Base-by-base conservation (phyloP, 2,888 invertebrate genomes). In the Campaea margaritaria region DNA sequence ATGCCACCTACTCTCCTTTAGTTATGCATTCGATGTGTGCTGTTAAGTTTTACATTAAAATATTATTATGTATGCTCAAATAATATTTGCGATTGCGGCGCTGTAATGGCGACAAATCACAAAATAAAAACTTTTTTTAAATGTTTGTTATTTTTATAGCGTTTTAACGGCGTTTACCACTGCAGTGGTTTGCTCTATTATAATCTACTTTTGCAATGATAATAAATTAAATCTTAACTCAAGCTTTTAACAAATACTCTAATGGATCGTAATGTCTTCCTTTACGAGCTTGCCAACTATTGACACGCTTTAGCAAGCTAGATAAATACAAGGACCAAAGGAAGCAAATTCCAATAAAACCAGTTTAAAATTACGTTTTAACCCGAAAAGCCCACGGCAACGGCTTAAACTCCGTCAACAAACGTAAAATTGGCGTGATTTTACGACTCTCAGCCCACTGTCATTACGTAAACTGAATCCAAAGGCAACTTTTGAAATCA, bases 401-500 rank as follows among this genome's bases (percentile, higher is more conserved):
- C 14, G 46, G 51, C 38, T 47, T 16, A 27, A 55, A 55, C 42
- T 60, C 50, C 9, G 45, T n/a, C 53, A 55, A 61, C 55, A 61
- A 61, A 61, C 55, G 50, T 61, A 61, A 61, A 60, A 61, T 52
- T 51, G 55, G 41, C 14, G 64, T 59, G 57, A 64, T 67, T 68
- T 67, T 70, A 74, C 67, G 74, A 74, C 68, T 71, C 65, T 65
- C 61, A 58, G 66, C 60, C 63, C 64, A 64, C 59, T 67, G 64
- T 64, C 68, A 65, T 68, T 70, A 74, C 62, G 67, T 64, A 65
- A 60, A 65, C 67, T 62, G 65, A 62, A 67, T 65, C 54, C 58
- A 54, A 64, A 67, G 67, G 67, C 58, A 64, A 68, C 62, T 72
- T 69, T 55, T 53, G 65, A 62, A 74, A 84, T 85, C 86, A 82